Evolutionary conservation across 2,113 vertebrate species (phyloP).

Genomic region (Lophius piscatorius): DNA sequence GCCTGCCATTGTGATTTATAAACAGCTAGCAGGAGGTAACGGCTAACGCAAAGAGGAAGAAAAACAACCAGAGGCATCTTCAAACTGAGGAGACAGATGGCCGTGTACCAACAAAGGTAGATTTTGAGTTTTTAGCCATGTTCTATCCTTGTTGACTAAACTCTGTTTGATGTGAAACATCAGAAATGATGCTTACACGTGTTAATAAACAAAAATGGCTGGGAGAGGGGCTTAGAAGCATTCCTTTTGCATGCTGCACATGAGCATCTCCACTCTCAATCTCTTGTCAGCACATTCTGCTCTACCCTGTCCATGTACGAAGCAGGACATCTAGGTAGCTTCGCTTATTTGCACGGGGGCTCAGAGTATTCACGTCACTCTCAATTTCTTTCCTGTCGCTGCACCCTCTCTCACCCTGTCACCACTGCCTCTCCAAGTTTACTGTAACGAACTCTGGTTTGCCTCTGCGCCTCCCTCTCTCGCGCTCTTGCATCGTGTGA

Average conservation of each 20-base stretch:
- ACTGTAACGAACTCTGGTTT: constrained; percentile 70
- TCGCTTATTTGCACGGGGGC: constrained; percentile 62
- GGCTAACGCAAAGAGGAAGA: too few relatives aligned
- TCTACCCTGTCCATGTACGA: constrained; percentile 31
- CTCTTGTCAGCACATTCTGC: constrained; percentile 27
- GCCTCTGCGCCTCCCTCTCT: constrained; percentile 34
- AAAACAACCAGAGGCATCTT: too few relatives aligned
- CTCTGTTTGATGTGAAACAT: too few relatives aligned
- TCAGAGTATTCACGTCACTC: constrained; percentile 61
- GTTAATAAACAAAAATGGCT: too few relatives aligned
- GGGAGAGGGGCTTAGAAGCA: not conserved
- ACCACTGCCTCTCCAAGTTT: constrained; percentile 58
- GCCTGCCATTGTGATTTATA: too few relatives aligned
- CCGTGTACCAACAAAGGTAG: too few relatives aligned
- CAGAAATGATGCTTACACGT: too few relatives aligned
- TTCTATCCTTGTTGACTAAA: too few relatives aligned
- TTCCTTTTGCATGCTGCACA: too few relatives aligned
- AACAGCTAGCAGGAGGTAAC: too few relatives aligned
- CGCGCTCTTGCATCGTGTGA: constrained; percentile 10
- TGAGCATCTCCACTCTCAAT: constrained; percentile 4
- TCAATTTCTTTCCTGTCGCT: constrained; percentile 54
- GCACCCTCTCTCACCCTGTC: constrained; percentile 63
- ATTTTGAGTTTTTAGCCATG: too few relatives aligned
- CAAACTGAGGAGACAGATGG: too few relatives aligned
- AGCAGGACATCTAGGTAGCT: constrained; percentile 52